Evolutionary conservation across 2,888 invertebrate species (phyloP).

Genomic region (Agrochola circellaris): DNA sequence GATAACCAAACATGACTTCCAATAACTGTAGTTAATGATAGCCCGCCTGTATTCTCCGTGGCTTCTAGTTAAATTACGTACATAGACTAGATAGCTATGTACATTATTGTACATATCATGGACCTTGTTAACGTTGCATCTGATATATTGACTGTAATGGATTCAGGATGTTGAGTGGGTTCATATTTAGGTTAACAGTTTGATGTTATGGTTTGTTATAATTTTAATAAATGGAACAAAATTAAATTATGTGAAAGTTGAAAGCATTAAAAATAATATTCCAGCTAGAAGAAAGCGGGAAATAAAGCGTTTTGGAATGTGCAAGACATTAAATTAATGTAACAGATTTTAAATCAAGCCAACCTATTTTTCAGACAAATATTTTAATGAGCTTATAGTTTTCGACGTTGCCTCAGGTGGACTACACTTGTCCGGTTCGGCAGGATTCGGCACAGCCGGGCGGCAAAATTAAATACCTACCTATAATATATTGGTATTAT

Average conservation of each 20-base stretch:
- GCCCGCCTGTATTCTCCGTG: not conserved
- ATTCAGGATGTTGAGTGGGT: slow-evolving; percentile 21
- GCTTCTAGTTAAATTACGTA: slow-evolving; percentile 17
- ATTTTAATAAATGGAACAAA: not conserved
- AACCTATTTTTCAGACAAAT: not conserved
- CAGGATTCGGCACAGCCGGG: too few relatives aligned
- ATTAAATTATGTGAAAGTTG: not conserved
- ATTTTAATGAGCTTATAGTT: not conserved
- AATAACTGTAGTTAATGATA: slow-evolving; percentile 16
- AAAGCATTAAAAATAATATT: not conserved
- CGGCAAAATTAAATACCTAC: too few relatives aligned
- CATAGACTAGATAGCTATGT: not conserved
- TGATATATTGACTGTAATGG: slow-evolving; percentile 29
- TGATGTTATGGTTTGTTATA: not conserved
- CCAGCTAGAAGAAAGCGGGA: not conserved
- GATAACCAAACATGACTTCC: not conserved
- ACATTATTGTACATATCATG: slow-evolving; percentile 4
- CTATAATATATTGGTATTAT: too few relatives aligned
- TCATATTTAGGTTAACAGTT: slow-evolving; percentile 3
- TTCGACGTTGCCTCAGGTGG: not conserved
- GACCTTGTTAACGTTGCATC: slow-evolving; percentile 33
- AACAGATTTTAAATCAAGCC: not conserved
- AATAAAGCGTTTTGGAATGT: not conserved
- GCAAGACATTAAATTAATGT: not conserved
- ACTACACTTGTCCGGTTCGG: too few relatives aligned